Evolutionary conservation across 2,113 vertebrate species (phyloP), one percentile per base, ranked within the genome.

Genomic region (Gobio gobio): DNA sequence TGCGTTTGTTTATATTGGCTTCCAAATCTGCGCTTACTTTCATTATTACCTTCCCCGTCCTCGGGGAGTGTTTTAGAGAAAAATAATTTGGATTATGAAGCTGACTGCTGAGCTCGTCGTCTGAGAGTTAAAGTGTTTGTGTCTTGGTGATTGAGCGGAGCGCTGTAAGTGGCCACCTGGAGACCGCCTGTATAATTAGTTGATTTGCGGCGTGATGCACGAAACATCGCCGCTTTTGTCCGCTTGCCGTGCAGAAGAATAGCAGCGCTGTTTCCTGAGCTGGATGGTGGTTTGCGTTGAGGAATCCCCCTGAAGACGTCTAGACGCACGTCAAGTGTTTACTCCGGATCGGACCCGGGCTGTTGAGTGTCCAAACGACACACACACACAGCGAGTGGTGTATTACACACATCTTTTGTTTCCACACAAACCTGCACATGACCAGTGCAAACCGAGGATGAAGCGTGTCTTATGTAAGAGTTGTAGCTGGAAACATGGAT

Each of bases 1-100:
- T 18, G 58, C 33, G 75, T 86, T 85, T 83, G 59, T 74, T 58
- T 86, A 80, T 78, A 86, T 86, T 83, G 76, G 68, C 74, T 82
- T 73, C 63, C 64, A 86, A 88, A 83, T 73, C 59, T 80, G 61
- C 75, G 72, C 75, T 86, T 63, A 47, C n/a, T 86, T 87, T 88
- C 70, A 74, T 88, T 78, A 82, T 78, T 86, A 77, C 74, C 64
- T 78, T 79, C 80, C 36, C 45, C 29, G 45, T 74, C 84, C 80
- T 74, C 40, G 2, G 81, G 84, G 87, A 88, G 87, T 58, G 10
- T 45, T 85, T 83, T 61, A 29, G 66, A 49, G 66, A 51, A 78
- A 83, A 86, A 86, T 88, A 54, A 79, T 88, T 88, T 87, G 72
- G 86, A 76, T 87, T 78, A 76, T 80, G 72, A 82, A 76, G 75